A percentile compares a stretch with the other conserved stretches of the same genome.
phyloP scores from a whole-genome alignment of 2,113 vertebrate species.

The Motacilla alba region DNA sequence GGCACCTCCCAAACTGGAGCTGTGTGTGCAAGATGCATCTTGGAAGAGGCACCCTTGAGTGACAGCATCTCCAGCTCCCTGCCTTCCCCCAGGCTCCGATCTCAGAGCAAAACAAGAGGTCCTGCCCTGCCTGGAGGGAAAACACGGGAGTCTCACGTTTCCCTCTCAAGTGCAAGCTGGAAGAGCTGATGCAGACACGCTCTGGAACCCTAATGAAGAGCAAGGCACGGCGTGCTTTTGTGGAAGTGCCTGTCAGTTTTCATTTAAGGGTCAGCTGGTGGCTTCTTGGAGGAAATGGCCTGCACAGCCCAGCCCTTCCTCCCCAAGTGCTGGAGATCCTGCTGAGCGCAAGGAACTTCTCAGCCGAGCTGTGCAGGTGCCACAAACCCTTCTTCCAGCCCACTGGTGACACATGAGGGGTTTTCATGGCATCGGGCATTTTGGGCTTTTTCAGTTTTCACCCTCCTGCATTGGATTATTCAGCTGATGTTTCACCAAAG shows the following conservation, averaged over 20 bases:
- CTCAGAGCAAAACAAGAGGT: not conserved
- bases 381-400: not conserved
- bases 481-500: not conserved
- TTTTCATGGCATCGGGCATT: not conserved
- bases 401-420: not conserved
- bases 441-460: not conserved
- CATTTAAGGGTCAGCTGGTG: not conserved
- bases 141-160: not conserved
- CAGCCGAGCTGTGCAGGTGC: not conserved
- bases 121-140: not conserved
- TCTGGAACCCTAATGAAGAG: not conserved
- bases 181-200: not conserved
- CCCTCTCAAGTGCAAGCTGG: not conserved
- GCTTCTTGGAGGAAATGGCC: not conserved
- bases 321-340: not conserved
- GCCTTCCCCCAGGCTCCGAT: not conserved
- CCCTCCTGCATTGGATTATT: not conserved
- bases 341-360: not conserved
- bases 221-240: rapidly evolving
- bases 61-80: not conserved
- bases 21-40: not conserved
- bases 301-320: not conserved
- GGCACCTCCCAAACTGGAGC: not conserved
- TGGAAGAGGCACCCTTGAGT: not conserved
- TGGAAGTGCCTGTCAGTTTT: not conserved